Base-by-base conservation (phyloP, 2,888 invertebrate genomes). In the Agrenia bidenticulata region DNA sequence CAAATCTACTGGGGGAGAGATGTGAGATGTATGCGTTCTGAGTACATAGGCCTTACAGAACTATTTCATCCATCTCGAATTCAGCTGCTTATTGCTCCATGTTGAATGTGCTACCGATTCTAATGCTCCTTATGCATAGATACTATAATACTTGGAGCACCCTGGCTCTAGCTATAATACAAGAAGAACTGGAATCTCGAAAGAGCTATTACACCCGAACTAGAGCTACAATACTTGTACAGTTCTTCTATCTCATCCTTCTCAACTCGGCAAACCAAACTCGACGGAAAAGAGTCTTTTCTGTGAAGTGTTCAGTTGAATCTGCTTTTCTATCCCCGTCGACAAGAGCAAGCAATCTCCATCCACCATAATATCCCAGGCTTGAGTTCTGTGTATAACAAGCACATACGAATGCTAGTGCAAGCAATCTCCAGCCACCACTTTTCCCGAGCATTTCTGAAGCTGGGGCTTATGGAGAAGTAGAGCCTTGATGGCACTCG, bases 301-400 rank as follows among this genome's bases (percentile, higher is more conserved):
- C 58, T 45, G 58, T 58, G 58, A 58, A 58, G 58, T 58, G 58
- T 58, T 58, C 58, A 58, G 58, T 58, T 58, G 58, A 58, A 58
- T 58, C 58, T 58, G 58, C 58, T 58, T 58, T 58, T 58, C 57
- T 57, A 57, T 57, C 58, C 51, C 58, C 58, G 58, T 58, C 58
- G 58, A 58, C 58, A 58, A 58, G 57, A 51, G 57, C 57, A 57
- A 39, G 57, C 57, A 57, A 57, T 37, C 57, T 57, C 57, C 57
- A 57, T 37, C 57, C 17, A 26, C 55, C 26, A 57, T 41, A 17
- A 9, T n/a, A n/a, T n/a, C n/a, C n/a, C 39, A 39, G 15, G 9
- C 39, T 39, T 11, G 9, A 11, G 39, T 15, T 39, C 9, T 15
- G 15, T 39, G 39, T 15, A 39, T 15, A 15, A 39, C 9, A 39